Percentiles rank a stretch among this genome's conserved stretches.
phyloP scores from a whole-genome alignment of 2,797 vertebrate genomes.

The Poecile montanus region DNA sequence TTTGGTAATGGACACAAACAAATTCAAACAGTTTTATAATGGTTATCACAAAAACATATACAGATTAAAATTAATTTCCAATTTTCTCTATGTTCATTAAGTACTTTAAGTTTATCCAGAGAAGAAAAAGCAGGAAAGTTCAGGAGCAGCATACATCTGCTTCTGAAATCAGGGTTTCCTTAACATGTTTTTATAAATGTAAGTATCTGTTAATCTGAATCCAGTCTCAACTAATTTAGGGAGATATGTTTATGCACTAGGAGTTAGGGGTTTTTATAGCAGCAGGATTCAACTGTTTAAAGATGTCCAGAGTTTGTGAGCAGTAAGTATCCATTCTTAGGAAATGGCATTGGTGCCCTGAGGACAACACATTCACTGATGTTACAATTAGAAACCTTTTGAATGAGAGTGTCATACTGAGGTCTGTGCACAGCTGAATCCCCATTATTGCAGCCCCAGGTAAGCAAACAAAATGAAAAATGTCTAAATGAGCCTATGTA shows the following conservation, averaged over 20 bases:
- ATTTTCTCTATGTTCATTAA: neutral
- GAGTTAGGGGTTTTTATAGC: neutral
- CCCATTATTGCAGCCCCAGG: neutral
- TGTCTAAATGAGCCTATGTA: neutral
- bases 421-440: neutral
- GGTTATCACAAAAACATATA: neutral
- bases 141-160: neutral
- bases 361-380: neutral
- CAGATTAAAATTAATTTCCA: neutral
- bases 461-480: neutral
- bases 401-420: neutral
- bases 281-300: neutral
- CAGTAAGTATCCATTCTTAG: neutral
- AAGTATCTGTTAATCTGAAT: neutral
- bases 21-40: neutral
- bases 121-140: neutral
- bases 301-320: neutral
- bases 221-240: neutral
- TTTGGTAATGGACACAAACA: neutral
- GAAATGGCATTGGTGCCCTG: neutral
- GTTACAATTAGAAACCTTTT: neutral
- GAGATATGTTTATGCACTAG: neutral
- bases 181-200: neutral
- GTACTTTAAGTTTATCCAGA: neutral
- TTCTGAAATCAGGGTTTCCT: neutral